A percentile compares a stretch with the other conserved stretches of the same genome.
Conservation (phyloP, 2,888 invertebrate genomes). For the Antheraea assamensis region DNA sequence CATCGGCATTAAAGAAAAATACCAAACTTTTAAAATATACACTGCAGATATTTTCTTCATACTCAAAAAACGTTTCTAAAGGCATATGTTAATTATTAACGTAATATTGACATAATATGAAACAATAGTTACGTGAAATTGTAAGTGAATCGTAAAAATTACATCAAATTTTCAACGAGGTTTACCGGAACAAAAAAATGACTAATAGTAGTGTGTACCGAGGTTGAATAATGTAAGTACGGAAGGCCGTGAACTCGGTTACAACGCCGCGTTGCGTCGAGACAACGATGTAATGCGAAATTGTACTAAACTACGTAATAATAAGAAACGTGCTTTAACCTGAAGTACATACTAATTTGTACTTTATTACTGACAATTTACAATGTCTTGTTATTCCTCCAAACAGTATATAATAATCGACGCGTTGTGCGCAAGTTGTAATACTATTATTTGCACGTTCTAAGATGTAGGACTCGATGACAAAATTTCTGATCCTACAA, state of each 20-base stretch:
- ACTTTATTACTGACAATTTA: conserved; percentile 25
- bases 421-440: not conserved
- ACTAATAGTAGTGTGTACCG: conserved; percentile 30
- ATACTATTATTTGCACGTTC: not conserved
- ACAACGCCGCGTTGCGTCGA: conserved; percentile 33
- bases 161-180: conserved; percentile 10
- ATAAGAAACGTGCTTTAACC: conserved; percentile 24
- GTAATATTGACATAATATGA: not conserved
- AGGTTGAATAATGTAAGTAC: conserved; percentile 25
- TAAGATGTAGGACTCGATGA: not conserved
- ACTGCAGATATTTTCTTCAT: no score
- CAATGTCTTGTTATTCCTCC: conserved; percentile 9
- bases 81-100: not conserved
- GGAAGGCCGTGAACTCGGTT: conserved; percentile 51
- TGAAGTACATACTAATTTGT: conserved; percentile 24
- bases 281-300: conserved; percentile 40
- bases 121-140: conserved; percentile 10
- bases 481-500: not conserved
- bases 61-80: not conserved
- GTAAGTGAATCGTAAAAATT: conserved; percentile 13
- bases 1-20: no score
- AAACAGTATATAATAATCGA: not conserved
- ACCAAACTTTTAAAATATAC: no score
- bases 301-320: conserved; percentile 34
- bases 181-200: conserved; percentile 44